Percentiles rank a stretch among this genome's conserved stretches.
Conservation (phyloP, 2,113 vertebrate genomes). For the Rhipidura dahli region DNA sequence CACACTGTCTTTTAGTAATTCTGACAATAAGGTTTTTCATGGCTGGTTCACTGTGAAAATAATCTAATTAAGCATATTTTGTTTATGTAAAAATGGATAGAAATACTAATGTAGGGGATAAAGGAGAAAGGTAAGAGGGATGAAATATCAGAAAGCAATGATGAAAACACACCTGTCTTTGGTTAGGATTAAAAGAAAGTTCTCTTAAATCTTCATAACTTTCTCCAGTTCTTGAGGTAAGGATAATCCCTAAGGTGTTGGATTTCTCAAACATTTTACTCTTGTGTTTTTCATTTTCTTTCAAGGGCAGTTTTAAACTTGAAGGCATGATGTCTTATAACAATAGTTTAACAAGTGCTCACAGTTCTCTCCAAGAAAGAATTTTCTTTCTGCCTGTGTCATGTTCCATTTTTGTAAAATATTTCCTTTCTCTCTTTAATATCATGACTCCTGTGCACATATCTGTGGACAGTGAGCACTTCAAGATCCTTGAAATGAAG, state of each 20-base stretch:
- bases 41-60: not conserved
- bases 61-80: not conserved
- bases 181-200: not conserved
- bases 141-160: not conserved
- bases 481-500: not conserved
- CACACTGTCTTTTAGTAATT: not conserved
- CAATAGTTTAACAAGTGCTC: not conserved
- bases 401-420: not conserved
- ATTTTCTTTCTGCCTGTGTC: not conserved
- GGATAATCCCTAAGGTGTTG: not conserved
- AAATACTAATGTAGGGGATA: not conserved
- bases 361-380: not conserved
- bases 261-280: not conserved
- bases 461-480: fast-evolving
- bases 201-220: not conserved
- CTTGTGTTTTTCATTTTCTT: not conserved
- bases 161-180: not conserved
- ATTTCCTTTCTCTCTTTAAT: not conserved
- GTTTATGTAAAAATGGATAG: not conserved
- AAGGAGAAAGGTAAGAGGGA: not conserved
- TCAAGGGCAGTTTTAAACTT: not conserved
- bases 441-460: not conserved
- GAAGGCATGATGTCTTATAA: not conserved
- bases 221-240: not conserved
- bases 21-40: not conserved